These are phyloP conservation scores for Scaptomyza tumidula DNA, from an alignment of 2,888 invertebrate species.

Conservation along the genomic window DNA sequence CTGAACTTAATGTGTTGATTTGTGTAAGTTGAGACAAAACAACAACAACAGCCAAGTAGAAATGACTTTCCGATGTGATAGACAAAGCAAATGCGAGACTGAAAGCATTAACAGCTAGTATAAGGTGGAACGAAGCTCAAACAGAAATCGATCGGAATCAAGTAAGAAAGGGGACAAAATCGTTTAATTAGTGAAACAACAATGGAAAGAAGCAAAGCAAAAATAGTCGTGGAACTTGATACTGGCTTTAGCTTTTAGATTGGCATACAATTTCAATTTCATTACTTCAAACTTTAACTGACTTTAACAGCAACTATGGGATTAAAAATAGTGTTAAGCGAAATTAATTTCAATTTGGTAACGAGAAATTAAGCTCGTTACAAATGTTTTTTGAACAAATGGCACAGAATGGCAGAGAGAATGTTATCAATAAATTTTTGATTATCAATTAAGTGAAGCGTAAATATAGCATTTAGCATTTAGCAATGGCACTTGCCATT, in stretches of 20 bases:
- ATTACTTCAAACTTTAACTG: neutral
- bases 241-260: conserved; percentile 4
- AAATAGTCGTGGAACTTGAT: conserved; percentile 14
- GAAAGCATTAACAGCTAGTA: neutral
- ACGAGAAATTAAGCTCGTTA: conserved; percentile 16
- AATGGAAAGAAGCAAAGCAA: conserved; percentile 8
- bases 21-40: conserved; percentile 54
- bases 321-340: neutral
- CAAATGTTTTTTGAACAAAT: conserved; percentile 40
- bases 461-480: conserved; percentile 52
- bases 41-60: conserved; percentile 16
- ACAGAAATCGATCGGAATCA: neutral
- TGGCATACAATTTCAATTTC: conserved; percentile 6
- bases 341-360: conserved; percentile 34
- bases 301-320: conserved; percentile 1
- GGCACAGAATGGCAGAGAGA: conserved; percentile 40
- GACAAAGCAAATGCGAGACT: conserved; percentile 25
- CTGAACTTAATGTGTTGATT: conserved; percentile 64
- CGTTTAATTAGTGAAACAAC: conserved; percentile 58
- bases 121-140: neutral
- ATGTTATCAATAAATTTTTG: conserved; percentile 68
- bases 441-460: conserved; percentile 74
- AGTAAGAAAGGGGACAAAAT: conserved; percentile 30
- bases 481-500: conserved; percentile 24
- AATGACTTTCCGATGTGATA: conserved; percentile 56